A percentile compares a stretch with the other conserved stretches of the same genome.
phyloP scores from a whole-genome alignment of 1,140 invertebrate genomes.

The Zaprionus tsacasi region DNA sequence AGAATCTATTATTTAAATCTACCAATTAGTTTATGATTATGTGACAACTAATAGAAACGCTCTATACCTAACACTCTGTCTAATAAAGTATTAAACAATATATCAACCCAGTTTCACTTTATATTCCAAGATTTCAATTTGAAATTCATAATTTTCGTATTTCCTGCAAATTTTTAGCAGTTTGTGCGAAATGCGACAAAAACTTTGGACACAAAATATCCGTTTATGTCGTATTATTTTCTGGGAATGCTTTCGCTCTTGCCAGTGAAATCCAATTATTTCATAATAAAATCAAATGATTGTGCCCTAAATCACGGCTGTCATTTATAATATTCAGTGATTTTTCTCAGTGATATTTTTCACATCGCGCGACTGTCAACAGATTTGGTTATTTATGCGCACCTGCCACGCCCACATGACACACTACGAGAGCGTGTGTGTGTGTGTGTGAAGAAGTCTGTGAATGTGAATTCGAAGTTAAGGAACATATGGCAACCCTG shows the following conservation, averaged over 20 bases:
- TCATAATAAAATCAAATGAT: constrained; percentile 46
- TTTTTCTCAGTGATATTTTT: constrained; percentile 66
- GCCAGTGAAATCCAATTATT: constrained; percentile 52
- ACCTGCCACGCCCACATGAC: constrained; percentile 64
- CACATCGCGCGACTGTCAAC: constrained; percentile 61
- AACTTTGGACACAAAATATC: constrained; percentile 1
- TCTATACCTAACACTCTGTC: too few relatives aligned
- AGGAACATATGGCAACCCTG: constrained; percentile 48
- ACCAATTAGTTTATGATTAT: too few relatives aligned
- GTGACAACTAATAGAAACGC: too few relatives aligned
- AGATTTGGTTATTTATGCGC: constrained; percentile 70
- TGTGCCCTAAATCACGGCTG: constrained; percentile 63
- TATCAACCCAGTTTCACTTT: too few relatives aligned
- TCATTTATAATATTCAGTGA: constrained; percentile 67
- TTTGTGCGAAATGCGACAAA: neutral
- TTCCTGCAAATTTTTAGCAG: neutral
- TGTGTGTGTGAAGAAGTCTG: constrained; percentile 9
- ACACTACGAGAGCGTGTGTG: constrained; percentile 34
- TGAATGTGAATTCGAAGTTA: constrained; percentile 10
- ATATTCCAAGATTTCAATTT: neutral
- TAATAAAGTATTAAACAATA: too few relatives aligned
- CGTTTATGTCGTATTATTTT: neutral
- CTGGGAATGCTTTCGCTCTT: constrained; percentile 10
- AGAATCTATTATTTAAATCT: too few relatives aligned
- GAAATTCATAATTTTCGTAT: neutral